Percentiles rank a stretch among this genome's conserved stretches.
Evolutionary conservation across 2,113 vertebrate species (phyloP).

Genomic region (Scolopax mira): DNA sequence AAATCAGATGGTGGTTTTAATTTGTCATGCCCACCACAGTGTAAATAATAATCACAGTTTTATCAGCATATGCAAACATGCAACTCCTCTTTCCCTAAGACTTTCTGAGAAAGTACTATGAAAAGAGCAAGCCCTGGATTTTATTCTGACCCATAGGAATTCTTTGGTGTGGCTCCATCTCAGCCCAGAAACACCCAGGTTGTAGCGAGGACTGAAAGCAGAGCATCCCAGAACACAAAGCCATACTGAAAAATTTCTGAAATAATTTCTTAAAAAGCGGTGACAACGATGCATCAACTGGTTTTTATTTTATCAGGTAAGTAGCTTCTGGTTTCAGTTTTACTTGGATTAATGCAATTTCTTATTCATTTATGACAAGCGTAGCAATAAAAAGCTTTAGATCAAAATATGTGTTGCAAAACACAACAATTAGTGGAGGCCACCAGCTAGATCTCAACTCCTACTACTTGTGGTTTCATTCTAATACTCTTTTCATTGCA

Average conservation of each 20-base stretch:
- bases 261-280: background rate
- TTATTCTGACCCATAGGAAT: background rate
- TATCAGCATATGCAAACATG: background rate
- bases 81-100: background rate
- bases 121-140: background rate
- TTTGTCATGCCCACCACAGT: background rate
- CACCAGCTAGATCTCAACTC: background rate
- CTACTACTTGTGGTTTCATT: background rate
- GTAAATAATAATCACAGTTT: background rate
- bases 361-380: background rate
- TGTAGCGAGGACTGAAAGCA: rapidly evolving
- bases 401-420: background rate
- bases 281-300: background rate
- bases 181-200: rapidly evolving
- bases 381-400: background rate
- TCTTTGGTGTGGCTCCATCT: background rate
- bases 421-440: background rate
- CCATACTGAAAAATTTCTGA: rapidly evolving
- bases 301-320: background rate
- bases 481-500: no score
- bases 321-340: background rate
- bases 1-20: background rate
- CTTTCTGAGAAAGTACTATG: background rate
- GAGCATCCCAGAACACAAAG: background rate
- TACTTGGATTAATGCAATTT: background rate